phyloP scores from a whole-genome alignment of 1,140 invertebrate genomes.

The Meloidogyne exigua region DNA sequence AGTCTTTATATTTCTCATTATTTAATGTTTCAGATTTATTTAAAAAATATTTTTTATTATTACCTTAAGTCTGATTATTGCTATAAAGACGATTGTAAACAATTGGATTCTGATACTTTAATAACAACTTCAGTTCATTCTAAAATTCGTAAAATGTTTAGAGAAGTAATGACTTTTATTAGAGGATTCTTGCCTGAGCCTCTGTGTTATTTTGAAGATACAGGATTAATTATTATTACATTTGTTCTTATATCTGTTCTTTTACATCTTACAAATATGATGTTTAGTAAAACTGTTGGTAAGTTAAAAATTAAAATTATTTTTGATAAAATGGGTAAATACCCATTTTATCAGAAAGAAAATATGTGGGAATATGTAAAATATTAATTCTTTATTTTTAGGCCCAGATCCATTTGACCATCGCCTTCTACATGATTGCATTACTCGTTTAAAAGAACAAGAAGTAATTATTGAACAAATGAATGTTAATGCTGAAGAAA shows the following conservation, averaged over 20 bases:
- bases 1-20: neutral
- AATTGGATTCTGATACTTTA: slow-evolving; percentile 3
- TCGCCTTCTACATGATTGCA: slow-evolving; percentile 32
- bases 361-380: too few relatives aligned
- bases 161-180: slow-evolving; percentile 6
- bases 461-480: slow-evolving; percentile 27
- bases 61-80: slow-evolving; percentile 15
- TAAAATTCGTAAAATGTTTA: slow-evolving; percentile 14
- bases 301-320: too few relatives aligned
- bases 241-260: slow-evolving; percentile 17
- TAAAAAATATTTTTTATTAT: neutral
- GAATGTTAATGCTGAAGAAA: slow-evolving; percentile 12
- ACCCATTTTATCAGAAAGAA: too few relatives aligned
- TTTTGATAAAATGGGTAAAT: too few relatives aligned
- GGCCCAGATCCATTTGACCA: slow-evolving; percentile 28
- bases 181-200: slow-evolving; percentile 20
- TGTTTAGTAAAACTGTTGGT: slow-evolving; percentile 15
- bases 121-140: slow-evolving; percentile 1
- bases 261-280: slow-evolving; percentile 36
- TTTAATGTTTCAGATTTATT: neutral
- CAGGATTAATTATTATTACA: slow-evolving; percentile 26
- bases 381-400: neutral
- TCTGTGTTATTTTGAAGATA: slow-evolving; percentile 30
- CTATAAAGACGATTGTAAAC: slow-evolving; percentile 26
- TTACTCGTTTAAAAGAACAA: slow-evolving; percentile 37